Evolutionary conservation across 2,888 invertebrate species (phyloP), one percentile per base, ranked within the genome.

Genomic region (Macaria notata): DNA sequence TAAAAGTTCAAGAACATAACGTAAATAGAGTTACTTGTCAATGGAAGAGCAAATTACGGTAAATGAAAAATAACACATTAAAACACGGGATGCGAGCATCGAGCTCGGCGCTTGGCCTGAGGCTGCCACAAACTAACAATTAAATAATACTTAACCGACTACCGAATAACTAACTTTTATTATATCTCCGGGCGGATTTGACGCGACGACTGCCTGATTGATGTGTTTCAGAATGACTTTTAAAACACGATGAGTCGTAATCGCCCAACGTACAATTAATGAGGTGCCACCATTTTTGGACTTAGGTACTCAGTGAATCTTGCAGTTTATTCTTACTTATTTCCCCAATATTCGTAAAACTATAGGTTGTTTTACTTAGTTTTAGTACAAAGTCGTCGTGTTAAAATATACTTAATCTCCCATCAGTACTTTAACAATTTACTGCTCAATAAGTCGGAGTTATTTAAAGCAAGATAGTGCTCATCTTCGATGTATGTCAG

Each of bases 61-160:
- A 71, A 76, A 75, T 71, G 66, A 71, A 69, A 71, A 69, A 67
- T 49, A 56, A 54, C 56, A 56, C 44, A 49, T 68, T 72, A 73
- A 74, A 54, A 65, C 67, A 59, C 70, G 72, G 70, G 72, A 76
- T 50, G 69, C 67, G 74, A 73, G 75, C 31, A 19, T 19, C 19
- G 19, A 71, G 72, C 69, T 68, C 72, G 72, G 66, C 70, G 62
- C 66, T 74, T 62, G 81, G 86, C 84, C 68, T 75, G 66, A 81
- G 87, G 87, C 72, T 70, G 65, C 75, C 75, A 77, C 83, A 79
- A 76, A 81, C 84, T 79, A 83, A 86, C 85, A 88, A 90, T 91
- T 89, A 91, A 88, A 89, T 88, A 84, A 86, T 83, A 82, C 86
- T 90, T 87, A 88, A 76, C 67, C 68, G 79, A 84, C 90, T 90